These are phyloP conservation scores for Chloebia gouldiae DNA, from an alignment of 2,113 vertebrate genomes.

Conservation along the genomic window DNA sequence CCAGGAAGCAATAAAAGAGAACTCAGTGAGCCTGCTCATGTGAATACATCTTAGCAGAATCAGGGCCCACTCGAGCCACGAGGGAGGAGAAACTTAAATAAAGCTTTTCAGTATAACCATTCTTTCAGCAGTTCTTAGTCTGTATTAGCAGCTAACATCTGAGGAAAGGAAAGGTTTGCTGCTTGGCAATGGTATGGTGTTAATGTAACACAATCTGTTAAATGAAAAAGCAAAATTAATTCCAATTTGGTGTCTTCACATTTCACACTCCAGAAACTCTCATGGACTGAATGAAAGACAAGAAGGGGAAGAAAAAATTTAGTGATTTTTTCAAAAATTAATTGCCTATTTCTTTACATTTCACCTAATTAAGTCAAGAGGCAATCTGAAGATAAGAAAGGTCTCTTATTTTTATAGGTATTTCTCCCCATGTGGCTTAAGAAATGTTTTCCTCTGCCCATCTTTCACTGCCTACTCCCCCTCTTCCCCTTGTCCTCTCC, in stretches of 20 bases:
- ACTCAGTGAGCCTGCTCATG: slow-evolving; percentile 9
- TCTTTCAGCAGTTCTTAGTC: slow-evolving; percentile 32
- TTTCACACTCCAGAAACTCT: slow-evolving; percentile 67
- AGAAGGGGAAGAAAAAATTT: not conserved
- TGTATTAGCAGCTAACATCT: slow-evolving; percentile 62
- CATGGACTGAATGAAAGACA: slow-evolving; percentile 51
- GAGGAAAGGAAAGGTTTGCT: slow-evolving; percentile 57
- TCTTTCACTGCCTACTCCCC: not conserved
- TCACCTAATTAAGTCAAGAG: slow-evolving; percentile 1
- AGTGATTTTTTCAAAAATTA: not conserved
- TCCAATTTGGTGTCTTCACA: slow-evolving; percentile 66
- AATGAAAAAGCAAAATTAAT: slow-evolving; percentile 69
- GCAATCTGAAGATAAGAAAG: not conserved
- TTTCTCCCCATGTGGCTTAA: not conserved
- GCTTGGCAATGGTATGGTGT: slow-evolving; percentile 58
- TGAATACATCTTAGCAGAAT: slow-evolving; percentile 39
- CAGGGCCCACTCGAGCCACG: not conserved
- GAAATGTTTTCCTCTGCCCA: not conserved
- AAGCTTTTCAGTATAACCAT: slow-evolving; percentile 46
- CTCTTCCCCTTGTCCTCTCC: not conserved
- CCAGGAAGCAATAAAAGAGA: slow-evolving; percentile 52
- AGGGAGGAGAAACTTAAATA: slow-evolving; percentile 53
- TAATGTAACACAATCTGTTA: slow-evolving; percentile 69
- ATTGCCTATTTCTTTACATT: not conserved
- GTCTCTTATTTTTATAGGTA: not conserved